Percentiles rank a stretch among this genome's conserved stretches.
These are phyloP conservation scores for Hybos culiciformis DNA, from an alignment of 2,888 invertebrate genomes.

Conservation along the genomic window DNA sequence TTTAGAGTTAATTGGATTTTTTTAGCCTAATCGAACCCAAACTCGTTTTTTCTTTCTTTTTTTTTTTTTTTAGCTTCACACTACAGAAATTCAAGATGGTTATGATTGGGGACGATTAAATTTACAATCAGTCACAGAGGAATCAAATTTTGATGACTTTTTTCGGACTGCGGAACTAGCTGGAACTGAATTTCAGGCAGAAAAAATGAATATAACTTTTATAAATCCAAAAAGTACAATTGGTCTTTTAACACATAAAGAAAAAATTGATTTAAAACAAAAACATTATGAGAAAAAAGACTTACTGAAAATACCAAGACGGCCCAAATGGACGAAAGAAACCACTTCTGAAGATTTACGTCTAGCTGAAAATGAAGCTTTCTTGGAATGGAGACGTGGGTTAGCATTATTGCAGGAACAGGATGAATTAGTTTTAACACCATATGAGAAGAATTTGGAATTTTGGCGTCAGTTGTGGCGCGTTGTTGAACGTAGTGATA, in stretches of 20 bases:
- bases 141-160: conserved; percentile 93
- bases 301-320: conserved; percentile 67
- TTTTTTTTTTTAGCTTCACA: conserved; percentile 45
- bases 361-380: conserved; percentile 63
- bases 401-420: conserved; percentile 65
- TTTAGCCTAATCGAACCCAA: not conserved
- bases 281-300: conserved; percentile 45
- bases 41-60: not conserved
- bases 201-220: conserved; percentile 73
- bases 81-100: conserved; percentile 78
- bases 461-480: conserved; percentile 99
- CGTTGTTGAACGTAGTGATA: conserved; percentile 91
- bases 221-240: conserved; percentile 47
- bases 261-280: conserved; percentile 39
- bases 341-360: conserved; percentile 71
- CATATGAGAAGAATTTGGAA: conserved; percentile 94
- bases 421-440: conserved; percentile 75
- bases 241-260: conserved; percentile 46
- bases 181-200: conserved; percentile 84
- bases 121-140: conserved; percentile 85
- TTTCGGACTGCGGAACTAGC: conserved; percentile 89
- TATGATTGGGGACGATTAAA: conserved; percentile 84
- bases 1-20: too few species aligned
- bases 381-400: conserved; percentile 80
- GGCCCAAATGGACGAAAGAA: conserved; percentile 66